Evolutionary conservation across 2,888 invertebrate species (phyloP).

Genomic region (Lasioglossum calceatum): DNA sequence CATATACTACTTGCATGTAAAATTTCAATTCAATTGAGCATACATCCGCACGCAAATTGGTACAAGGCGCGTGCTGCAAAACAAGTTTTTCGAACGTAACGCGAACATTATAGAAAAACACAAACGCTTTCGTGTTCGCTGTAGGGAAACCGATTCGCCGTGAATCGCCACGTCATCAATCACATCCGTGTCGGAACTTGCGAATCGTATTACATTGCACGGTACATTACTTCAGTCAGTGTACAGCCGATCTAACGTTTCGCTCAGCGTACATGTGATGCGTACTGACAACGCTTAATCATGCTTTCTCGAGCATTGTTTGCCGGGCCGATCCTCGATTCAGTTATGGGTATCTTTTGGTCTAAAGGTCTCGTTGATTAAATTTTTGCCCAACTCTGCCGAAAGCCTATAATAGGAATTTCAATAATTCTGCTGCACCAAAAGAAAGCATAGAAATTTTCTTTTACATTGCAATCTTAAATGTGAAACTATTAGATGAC

Average conservation of each 20-base stretch:
- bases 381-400: too few relatives aligned
- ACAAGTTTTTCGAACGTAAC: background rate
- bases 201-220: background rate
- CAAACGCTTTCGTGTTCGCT: background rate
- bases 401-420: too few relatives aligned
- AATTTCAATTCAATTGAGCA: background rate
- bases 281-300: background rate
- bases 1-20: background rate
- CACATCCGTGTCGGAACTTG: background rate
- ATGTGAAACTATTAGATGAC: too few relatives aligned
- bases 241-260: background rate
- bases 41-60: background rate
- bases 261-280: background rate
- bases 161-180: background rate
- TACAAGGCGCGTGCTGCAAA: background rate
- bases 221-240: background rate
- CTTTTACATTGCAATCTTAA: too few relatives aligned
- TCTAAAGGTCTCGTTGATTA: background rate
- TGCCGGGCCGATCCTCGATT: background rate
- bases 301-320: background rate
- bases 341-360: background rate
- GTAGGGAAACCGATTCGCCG: background rate
- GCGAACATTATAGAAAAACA: background rate
- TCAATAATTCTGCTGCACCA: too few relatives aligned
- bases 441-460: too few relatives aligned